Evolutionary conservation across 2,797 vertebrate genomes (phyloP).

Genomic region (Rhynchotus rufescens): DNA sequence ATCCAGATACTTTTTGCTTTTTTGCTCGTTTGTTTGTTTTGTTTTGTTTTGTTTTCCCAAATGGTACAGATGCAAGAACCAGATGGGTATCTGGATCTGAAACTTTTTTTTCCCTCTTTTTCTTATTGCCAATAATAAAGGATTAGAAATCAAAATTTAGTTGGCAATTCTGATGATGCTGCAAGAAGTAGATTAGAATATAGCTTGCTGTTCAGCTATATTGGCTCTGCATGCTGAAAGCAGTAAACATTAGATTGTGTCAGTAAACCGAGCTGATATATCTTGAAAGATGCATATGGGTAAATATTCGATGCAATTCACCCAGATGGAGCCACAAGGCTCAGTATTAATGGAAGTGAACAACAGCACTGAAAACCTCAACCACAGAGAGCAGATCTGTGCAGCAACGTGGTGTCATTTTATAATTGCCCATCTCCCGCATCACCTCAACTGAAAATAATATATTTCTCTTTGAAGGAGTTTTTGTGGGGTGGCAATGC

Average conservation of each 20-base stretch:
- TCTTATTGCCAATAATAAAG: conserved; percentile 56
- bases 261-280: conserved; percentile 63
- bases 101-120: conserved; percentile 6
- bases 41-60: not conserved
- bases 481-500: not conserved
- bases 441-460: not conserved
- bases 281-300: not conserved
- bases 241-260: conserved; percentile 56
- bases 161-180: conserved; percentile 66
- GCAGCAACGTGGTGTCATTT: rapidly evolving
- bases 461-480: conserved; percentile 1
- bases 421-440: not conserved
- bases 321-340: rapidly evolving
- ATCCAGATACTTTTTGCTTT: not conserved
- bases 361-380: not conserved
- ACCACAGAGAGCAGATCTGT: not conserved
- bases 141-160: conserved; percentile 64
- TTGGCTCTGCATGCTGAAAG: conserved; percentile 26
- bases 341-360: conserved; percentile 28
- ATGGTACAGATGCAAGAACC: conserved; percentile 3
- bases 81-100: conserved; percentile 31
- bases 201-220: conserved; percentile 61
- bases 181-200: conserved; percentile 20
- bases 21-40: not conserved
- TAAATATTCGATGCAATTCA: conserved; percentile 38